Percentiles rank a stretch among this genome's conserved stretches.
phyloP scores from a whole-genome alignment of 2,113 vertebrate genomes.

The Tonatia bakeri region DNA sequence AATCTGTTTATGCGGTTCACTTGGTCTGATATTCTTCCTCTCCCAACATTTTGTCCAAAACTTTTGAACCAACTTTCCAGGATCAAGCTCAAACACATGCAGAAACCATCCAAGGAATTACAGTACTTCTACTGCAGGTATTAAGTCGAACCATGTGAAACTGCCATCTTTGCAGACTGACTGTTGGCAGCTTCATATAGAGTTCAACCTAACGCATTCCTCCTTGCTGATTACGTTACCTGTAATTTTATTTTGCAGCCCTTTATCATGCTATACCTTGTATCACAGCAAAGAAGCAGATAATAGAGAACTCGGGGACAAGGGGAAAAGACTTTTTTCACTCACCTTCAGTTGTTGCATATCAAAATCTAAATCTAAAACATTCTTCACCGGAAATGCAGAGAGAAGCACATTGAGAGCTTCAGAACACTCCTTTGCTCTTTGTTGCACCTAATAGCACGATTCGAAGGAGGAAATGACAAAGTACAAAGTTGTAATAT shows the following conservation, averaged over 20 bases:
- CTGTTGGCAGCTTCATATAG: background rate
- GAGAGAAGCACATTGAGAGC: constrained; percentile 86
- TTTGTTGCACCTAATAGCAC: constrained; percentile 85
- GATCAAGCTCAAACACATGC: background rate
- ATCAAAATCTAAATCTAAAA: constrained; percentile 85
- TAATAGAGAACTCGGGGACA: background rate
- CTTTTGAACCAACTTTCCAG: background rate
- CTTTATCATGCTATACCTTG: background rate
- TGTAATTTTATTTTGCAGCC: background rate
- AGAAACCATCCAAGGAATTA: background rate
- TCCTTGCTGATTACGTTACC: background rate
- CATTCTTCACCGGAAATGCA: constrained; percentile 83
- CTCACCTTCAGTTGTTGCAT: constrained; percentile 87
- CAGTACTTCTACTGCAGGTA: background rate
- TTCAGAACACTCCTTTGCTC: constrained; percentile 89
- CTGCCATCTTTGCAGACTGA: background rate
- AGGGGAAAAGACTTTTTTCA: background rate
- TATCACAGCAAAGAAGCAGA: background rate
- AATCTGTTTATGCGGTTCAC: background rate
- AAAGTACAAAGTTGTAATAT: background rate
- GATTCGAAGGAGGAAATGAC: background rate
- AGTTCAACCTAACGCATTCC: background rate
- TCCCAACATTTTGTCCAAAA: background rate
- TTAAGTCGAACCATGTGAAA: background rate
- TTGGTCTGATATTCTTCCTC: background rate